These are phyloP conservation scores for Cryptocheilus praepositus DNA, from an alignment of 2,888 invertebrate species.

Conservation along the genomic window DNA sequence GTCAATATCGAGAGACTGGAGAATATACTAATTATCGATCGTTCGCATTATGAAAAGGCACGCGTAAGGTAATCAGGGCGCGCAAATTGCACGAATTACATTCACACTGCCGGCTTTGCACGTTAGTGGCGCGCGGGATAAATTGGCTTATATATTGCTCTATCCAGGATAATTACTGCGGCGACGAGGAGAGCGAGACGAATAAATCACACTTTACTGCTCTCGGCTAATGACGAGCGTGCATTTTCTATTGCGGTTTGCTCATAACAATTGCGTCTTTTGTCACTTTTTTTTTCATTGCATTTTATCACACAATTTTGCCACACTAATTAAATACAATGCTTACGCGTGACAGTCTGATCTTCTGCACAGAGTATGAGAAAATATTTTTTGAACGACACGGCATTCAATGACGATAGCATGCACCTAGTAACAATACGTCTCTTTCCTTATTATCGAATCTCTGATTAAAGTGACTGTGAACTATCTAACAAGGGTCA, in stretches of 20 bases:
- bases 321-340: no score
- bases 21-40: slow-evolving; percentile 38
- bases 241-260: slow-evolving; percentile 26
- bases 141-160: slow-evolving; percentile 56
- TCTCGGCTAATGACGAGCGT: slow-evolving; percentile 33
- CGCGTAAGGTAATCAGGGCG: slow-evolving; percentile 49
- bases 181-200: slow-evolving; percentile 44
- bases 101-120: slow-evolving; percentile 16
- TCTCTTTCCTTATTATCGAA: not conserved
- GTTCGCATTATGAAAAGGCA: slow-evolving; percentile 34
- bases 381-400: no score
- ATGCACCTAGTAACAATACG: no score
- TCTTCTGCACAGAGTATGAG: no score
- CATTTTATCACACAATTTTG: no score
- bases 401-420: no score
- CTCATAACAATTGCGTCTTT: not conserved
- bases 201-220: slow-evolving; percentile 69
- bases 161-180: slow-evolving; percentile 41
- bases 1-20: slow-evolving; percentile 21
- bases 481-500: slow-evolving; percentile 33
- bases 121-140: slow-evolving; percentile 48
- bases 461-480: not conserved
- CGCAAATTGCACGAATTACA: slow-evolving; percentile 49
- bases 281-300: slow-evolving; percentile 5
- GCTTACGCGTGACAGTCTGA: no score